Evolutionary conservation across 2,888 invertebrate genomes (phyloP), one percentile per base, ranked within the genome.

Genomic region (Macrophya alboannulata): DNA sequence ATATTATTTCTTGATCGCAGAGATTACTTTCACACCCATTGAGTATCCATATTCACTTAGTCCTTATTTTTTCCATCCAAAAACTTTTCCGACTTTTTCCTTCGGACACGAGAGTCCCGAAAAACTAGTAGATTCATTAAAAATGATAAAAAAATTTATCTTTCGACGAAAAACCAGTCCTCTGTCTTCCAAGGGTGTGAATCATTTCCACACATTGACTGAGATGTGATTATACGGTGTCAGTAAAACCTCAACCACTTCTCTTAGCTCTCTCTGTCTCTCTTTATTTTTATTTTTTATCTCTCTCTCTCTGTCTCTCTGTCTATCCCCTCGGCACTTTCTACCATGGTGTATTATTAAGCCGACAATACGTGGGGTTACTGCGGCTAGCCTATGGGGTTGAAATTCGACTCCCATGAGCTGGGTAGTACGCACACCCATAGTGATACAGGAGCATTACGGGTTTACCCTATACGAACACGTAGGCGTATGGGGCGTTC

Each of bases 381-480:
- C 88, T 87, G 92, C 88, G 92, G 93, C 91, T 90, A 89, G 89
- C 90, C 91, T 87, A 89, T 90, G 91, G 93, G 93, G 92, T 93
- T 91, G 93, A 92, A 93, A 93, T 92, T 91, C 92, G 91, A 92
- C 92, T 93, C 93, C 91, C 92, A 90, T 91, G 90, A 77, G 43
- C 77, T 21, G 77, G 76, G 45, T 55, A 5, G 43, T 15, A 17
- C 17, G 12, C 31, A 15, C 31, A 45, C 43, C 72, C 72, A 31
- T 31, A n/a, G 72, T 45, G 45, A 74, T 74, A 45, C 72, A 74
- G 72, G 43, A 45, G 72, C 72, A 74, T 74, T 74, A 74, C 72
- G 72, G 72, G 31, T 31, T 45, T 74, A 45, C 72, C 72, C 43
- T 45, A 25, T 37, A 43, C 45, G 72, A n/a, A 74, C 72, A 74